Evolutionary conservation across 2,113 vertebrate species (phyloP).

Genomic region (Sinocyclocheilus grahami): DNA sequence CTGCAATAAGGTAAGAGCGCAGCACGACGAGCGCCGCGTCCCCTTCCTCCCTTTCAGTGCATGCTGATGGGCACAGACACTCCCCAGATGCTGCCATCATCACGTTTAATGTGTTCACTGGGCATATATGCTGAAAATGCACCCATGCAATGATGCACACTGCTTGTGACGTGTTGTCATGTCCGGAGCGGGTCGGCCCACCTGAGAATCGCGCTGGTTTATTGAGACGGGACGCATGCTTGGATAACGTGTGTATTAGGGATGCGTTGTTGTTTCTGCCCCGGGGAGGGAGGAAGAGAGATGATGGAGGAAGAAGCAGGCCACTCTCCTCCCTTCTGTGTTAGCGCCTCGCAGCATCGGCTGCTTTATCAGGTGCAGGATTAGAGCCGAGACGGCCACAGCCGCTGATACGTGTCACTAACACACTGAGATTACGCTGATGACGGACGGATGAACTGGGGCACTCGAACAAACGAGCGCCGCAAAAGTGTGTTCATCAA

Average conservation of each 20-base stretch:
- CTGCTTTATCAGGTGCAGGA: too few relatives aligned
- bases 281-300: constrained; percentile 60
- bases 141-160: not conserved
- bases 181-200: constrained; percentile 56
- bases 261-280: not conserved
- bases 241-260: not conserved
- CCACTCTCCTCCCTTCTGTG: constrained; percentile 66
- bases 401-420: not conserved
- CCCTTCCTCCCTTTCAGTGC: constrained; percentile 28
- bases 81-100: constrained; percentile 55
- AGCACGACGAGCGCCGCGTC: constrained; percentile 3
- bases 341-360: not conserved
- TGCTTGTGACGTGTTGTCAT: constrained; percentile 27
- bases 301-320: constrained; percentile 64
- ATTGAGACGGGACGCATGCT: not conserved
- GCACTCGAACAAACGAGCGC: not conserved
- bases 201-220: constrained; percentile 54
- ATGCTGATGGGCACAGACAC: constrained; percentile 53
- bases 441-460: not conserved
- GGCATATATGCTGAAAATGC: not conserved
- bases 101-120: not conserved
- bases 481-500: too few relatives aligned
- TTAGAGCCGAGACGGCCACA: not conserved
- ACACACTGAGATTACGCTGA: not conserved
- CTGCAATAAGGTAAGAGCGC: constrained; percentile 86